phyloP scores from a whole-genome alignment of 2,888 invertebrate species.

The Diarsia dahlii region DNA sequence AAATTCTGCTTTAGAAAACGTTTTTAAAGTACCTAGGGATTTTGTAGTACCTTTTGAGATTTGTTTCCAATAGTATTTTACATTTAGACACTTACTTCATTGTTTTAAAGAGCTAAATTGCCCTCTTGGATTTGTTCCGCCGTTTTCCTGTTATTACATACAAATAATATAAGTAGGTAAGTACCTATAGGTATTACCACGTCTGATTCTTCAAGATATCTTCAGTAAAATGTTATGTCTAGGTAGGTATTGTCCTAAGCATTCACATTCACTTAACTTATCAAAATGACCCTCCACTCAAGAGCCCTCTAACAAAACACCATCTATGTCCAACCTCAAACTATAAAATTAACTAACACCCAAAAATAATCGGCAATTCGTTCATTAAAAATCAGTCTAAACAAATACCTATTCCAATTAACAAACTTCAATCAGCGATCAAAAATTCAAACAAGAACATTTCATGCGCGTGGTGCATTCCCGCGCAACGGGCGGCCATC shows the following conservation, averaged over 20 bases:
- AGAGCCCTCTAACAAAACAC: neutral
- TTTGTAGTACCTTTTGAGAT: slow-evolving; percentile 25
- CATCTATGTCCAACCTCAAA: neutral
- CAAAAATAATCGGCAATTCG: neutral
- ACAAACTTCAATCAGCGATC: slow-evolving; percentile 55
- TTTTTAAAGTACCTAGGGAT: slow-evolving; percentile 40
- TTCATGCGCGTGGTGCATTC: slow-evolving; percentile 72
- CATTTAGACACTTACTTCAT: neutral
- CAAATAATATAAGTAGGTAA: neutral
- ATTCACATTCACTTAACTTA: slow-evolving; percentile 25
- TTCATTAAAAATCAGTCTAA: neutral
- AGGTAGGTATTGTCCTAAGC: neutral
- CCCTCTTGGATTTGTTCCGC: neutral
- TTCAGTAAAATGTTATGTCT: neutral
- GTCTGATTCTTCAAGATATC: slow-evolving; percentile 4
- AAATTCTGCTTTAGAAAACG: slow-evolving; percentile 55
- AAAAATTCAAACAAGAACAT: slow-evolving; percentile 68
- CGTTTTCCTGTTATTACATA: slow-evolving; percentile 40
- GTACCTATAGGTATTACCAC: neutral
- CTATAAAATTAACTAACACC: neutral
- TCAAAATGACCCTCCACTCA: neutral
- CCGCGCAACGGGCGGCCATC: slow-evolving; percentile 87
- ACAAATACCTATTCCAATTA: slow-evolving; percentile 54
- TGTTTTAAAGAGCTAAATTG: slow-evolving; percentile 16
- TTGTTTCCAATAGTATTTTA: slow-evolving; percentile 10